These are phyloP conservation scores for Actenoides hombroni DNA, from an alignment of 2,113 vertebrate genomes.

Conservation along the genomic window DNA sequence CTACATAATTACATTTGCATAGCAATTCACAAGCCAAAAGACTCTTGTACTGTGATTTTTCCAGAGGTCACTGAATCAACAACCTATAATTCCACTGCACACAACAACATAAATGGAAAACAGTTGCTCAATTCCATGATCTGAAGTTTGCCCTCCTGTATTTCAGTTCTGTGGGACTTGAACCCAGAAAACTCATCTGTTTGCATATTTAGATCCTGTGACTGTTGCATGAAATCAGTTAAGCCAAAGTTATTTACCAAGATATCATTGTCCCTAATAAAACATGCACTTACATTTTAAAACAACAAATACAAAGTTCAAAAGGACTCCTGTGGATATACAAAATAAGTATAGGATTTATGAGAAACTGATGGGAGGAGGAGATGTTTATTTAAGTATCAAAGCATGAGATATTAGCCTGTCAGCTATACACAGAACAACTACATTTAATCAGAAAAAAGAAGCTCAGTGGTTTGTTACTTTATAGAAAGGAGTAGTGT, in stretches of 20 bases:
- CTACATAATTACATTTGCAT: background rate
- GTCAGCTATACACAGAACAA: background rate
- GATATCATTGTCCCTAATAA: background rate
- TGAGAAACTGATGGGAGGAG: background rate
- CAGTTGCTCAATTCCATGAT: background rate
- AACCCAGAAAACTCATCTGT: background rate
- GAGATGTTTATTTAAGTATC: conserved; percentile 4
- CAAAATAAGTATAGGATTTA: background rate
- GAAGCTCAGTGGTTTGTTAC: background rate
- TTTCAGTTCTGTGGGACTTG: background rate
- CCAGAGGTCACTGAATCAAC: background rate
- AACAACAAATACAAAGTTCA: background rate
- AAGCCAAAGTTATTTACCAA: background rate
- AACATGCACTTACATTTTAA: background rate
- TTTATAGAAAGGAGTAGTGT: background rate
- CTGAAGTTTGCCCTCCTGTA: background rate
- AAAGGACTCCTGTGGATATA: background rate
- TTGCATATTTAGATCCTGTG: background rate
- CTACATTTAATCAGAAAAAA: background rate
- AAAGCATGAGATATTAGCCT: background rate
- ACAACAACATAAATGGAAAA: background rate
- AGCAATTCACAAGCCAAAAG: background rate
- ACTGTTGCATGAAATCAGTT: background rate
- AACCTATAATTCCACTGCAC: background rate
- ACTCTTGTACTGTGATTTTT: background rate